Evolutionary conservation across 1,140 invertebrate species (phyloP).

Genomic region (Amphibalanus amphitrite): DNA sequence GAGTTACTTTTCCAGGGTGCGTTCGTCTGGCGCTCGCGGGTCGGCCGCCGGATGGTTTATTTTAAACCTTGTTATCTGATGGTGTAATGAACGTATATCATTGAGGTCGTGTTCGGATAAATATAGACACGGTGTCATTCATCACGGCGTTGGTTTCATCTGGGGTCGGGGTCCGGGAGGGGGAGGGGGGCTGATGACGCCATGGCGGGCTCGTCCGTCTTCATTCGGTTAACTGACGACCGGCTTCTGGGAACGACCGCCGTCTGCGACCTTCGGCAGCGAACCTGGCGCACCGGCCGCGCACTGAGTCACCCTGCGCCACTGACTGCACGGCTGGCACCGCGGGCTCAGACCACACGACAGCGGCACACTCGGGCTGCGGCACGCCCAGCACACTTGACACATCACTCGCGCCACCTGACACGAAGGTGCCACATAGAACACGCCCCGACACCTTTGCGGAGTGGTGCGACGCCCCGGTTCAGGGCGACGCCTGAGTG

Average conservation of each 20-base stretch:
- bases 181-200: too few relatives aligned
- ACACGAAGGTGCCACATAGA: too few relatives aligned
- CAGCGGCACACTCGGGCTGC: too few relatives aligned
- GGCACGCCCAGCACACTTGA: too few relatives aligned
- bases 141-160: neutral
- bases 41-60: neutral
- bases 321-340: too few relatives aligned
- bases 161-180: too few relatives aligned
- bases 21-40: neutral
- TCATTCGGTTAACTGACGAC: neutral
- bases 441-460: too few relatives aligned
- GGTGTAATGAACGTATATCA: conserved; percentile 1
- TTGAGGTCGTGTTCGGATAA: neutral
- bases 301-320: too few relatives aligned
- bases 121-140: neutral
- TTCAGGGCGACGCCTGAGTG: too few relatives aligned
- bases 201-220: neutral
- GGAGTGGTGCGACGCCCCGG: too few relatives aligned
- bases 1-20: neutral
- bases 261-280: neutral
- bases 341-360: too few relatives aligned
- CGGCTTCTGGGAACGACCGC: neutral
- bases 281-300: neutral
- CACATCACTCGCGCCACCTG: too few relatives aligned
- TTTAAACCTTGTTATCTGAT: neutral